A percentile compares a stretch with the other conserved stretches of the same genome.
phyloP scores from a whole-genome alignment of 2,888 invertebrate species.

The Lordiphosa fenestrarum region DNA sequence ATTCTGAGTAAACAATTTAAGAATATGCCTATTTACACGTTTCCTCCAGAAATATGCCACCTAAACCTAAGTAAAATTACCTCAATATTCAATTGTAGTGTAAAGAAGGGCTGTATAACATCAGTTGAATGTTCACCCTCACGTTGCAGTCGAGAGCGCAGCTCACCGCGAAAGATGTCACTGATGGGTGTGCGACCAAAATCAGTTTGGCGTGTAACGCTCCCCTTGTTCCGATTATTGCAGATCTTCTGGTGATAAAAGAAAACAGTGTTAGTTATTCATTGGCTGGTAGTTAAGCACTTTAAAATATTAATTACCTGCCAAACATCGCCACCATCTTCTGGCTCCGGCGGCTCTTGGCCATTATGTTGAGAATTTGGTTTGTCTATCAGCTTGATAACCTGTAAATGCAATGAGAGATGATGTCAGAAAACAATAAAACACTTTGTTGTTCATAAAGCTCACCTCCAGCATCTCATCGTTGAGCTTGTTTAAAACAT shows the following conservation, averaged over 20 bases:
- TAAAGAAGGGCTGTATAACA: constrained; percentile 97
- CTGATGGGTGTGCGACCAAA: constrained; percentile 93
- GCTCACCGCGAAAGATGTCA: constrained; percentile 95
- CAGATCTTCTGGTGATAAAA: constrained; percentile 75
- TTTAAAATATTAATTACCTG: constrained; percentile 67
- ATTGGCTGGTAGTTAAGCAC: constrained; percentile 3
- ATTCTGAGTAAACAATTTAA: too few species aligned
- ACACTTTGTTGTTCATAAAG: too few species aligned
- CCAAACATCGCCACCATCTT: constrained; percentile 80
- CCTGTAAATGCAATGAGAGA: constrained; percentile 71
- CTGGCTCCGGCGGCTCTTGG: constrained; percentile 78
- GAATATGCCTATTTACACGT: too few species aligned
- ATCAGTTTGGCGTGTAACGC: constrained; percentile 91
- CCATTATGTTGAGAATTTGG: constrained; percentile 81
- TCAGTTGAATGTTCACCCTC: constrained; percentile 87
- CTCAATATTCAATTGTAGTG: constrained; percentile 96
- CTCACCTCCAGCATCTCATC: constrained; percentile 96
- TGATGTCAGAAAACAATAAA: background rate
- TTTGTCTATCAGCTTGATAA: constrained; percentile 84
- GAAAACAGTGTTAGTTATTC: background rate
- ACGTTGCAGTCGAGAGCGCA: constrained; percentile 90
- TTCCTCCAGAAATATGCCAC: too few species aligned
- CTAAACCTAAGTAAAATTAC: constrained; percentile 80
- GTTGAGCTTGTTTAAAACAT: constrained; percentile 94
- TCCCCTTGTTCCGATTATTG: constrained; percentile 94